A percentile compares a stretch with the other conserved stretches of the same genome.
phyloP scores from a whole-genome alignment of 1,140 invertebrate species.

The Halictus rubicundus region DNA sequence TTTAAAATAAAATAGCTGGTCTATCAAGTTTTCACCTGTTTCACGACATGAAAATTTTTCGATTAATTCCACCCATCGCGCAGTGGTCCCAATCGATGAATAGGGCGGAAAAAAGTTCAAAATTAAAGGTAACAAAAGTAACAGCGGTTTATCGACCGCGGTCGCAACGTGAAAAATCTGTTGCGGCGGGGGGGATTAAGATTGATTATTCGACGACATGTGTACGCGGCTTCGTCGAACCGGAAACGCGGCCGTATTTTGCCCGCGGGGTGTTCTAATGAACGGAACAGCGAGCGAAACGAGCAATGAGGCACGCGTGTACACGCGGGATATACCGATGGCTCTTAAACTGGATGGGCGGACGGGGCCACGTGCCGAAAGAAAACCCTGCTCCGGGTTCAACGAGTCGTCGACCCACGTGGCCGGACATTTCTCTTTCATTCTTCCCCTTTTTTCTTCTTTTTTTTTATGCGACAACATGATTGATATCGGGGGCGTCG shows the following conservation, averaged over 20 bases:
- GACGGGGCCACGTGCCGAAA: constrained; percentile 59
- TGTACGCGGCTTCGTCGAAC: constrained; percentile 41
- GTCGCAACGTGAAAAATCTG: not conserved
- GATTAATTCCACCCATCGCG: no score
- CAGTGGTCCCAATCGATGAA: no score
- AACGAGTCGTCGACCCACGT: constrained; percentile 28
- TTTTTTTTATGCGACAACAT: constrained; percentile 16
- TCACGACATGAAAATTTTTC: no score
- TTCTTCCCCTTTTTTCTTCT: constrained; percentile 29
- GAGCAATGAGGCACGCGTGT: constrained; percentile 29
- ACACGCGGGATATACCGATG: constrained; percentile 41
- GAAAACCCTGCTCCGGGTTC: constrained; percentile 32
- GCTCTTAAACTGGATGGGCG: constrained; percentile 63
- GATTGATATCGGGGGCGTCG: constrained; percentile 48
- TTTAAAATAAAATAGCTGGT: no score
- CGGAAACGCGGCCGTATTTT: constrained; percentile 50
- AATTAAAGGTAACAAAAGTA: no score
- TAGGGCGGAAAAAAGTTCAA: no score
- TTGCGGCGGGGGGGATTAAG: constrained; percentile 6
- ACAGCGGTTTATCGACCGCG: no score
- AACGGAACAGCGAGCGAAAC: constrained; percentile 53
- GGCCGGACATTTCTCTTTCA: constrained; percentile 1
- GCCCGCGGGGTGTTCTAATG: constrained; percentile 60
- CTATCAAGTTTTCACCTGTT: no score
- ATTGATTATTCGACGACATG: constrained; percentile 54